A percentile compares a stretch with the other conserved stretches of the same genome.
Conservation (phyloP, 2,797 vertebrate genomes). For the Tiaroga cobitis region DNA sequence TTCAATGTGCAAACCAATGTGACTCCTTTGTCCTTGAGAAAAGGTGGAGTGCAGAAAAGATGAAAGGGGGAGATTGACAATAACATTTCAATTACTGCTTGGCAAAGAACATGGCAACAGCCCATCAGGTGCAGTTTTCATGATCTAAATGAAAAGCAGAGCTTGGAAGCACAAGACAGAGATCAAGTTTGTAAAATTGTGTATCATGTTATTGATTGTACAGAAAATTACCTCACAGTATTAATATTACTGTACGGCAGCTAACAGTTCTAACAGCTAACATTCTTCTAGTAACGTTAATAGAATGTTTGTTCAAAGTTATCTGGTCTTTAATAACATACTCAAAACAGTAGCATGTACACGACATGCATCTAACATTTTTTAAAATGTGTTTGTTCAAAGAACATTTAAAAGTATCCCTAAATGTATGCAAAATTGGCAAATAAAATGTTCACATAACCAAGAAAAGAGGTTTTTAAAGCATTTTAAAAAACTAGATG, state of each 20-base stretch:
- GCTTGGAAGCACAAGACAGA: neutral
- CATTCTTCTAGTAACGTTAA: neutral
- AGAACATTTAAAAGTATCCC: neutral
- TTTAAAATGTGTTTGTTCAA: neutral
- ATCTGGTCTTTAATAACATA: neutral
- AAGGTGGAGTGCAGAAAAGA: slow-evolving; percentile 3
- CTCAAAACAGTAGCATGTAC: neutral
- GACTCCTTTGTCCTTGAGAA: slow-evolving; percentile 31
- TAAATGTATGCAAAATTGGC: neutral
- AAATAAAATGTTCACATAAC: neutral
- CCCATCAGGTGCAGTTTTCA: slow-evolving; percentile 1
- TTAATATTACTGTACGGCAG: neutral
- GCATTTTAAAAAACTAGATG: too few species aligned
- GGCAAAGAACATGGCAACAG: slow-evolving; percentile 17
- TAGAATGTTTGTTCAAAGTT: neutral
- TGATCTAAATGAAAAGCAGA: slow-evolving; percentile 10
- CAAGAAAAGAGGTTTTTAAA: neutral
- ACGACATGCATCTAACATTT: neutral
- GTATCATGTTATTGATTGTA: neutral
- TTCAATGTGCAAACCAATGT: neutral
- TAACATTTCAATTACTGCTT: slow-evolving; percentile 14
- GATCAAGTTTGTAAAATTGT: neutral
- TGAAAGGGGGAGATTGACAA: slow-evolving; percentile 8
- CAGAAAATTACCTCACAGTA: neutral
- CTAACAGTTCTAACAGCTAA: neutral